Conservation (phyloP, 2,113 vertebrate genomes). For the Cephalopholis sonnerati region DNA sequence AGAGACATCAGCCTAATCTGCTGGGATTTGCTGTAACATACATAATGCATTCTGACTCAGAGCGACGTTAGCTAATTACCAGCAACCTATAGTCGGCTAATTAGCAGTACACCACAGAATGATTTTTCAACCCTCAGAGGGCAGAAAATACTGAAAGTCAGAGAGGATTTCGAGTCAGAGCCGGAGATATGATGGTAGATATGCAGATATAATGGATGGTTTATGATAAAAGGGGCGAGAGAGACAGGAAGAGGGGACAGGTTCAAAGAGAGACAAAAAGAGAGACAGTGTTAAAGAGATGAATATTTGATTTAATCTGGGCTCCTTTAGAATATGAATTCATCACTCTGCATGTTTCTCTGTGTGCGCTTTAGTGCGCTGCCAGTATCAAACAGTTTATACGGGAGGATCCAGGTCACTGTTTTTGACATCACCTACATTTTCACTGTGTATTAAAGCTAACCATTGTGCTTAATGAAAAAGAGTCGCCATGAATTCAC, state of each 20-base stretch:
- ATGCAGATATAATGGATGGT: slow-evolving; percentile 30
- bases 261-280: slow-evolving; percentile 43
- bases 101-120: slow-evolving; percentile 26
- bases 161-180: slow-evolving; percentile 16
- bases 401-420: slow-evolving; percentile 1
- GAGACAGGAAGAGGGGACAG: background rate
- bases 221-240: slow-evolving; percentile 3
- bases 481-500: background rate
- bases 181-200: slow-evolving; percentile 23
- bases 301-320: slow-evolving; percentile 60
- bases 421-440: slow-evolving; percentile 2
- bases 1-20: slow-evolving; percentile 36
- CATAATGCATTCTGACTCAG: slow-evolving; percentile 59
- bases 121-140: slow-evolving; percentile 29
- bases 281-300: slow-evolving; percentile 20
- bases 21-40: slow-evolving; percentile 57
- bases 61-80: slow-evolving; percentile 63
- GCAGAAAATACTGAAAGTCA: background rate
- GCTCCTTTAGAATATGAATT: slow-evolving; percentile 51
- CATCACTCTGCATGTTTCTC: slow-evolving; percentile 22
- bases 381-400: slow-evolving; percentile 1
- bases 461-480: background rate
- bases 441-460: slow-evolving; percentile 1
- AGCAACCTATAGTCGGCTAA: slow-evolving; percentile 47
- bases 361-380: background rate